A percentile compares a stretch with the other conserved stretches of the same genome.
These are phyloP conservation scores for Solen grandis DNA, from an alignment of 1,140 invertebrate species.

Conservation along the genomic window DNA sequence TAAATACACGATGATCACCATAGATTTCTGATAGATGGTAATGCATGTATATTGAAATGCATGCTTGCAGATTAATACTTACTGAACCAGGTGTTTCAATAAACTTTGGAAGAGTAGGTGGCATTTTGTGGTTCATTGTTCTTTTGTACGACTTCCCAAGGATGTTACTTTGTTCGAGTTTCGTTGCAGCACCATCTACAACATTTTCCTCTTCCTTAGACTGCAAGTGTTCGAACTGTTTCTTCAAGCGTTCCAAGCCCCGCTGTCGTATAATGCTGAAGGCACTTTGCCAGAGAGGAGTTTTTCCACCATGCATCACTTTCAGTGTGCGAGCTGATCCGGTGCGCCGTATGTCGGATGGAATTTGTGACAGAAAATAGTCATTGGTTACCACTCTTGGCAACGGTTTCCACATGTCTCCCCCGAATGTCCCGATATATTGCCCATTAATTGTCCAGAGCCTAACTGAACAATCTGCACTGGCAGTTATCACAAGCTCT, in stretches of 20 bases:
- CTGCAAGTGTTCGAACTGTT: slow-evolving; percentile 55
- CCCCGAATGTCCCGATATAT: slow-evolving; percentile 70
- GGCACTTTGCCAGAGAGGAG: slow-evolving; percentile 56
- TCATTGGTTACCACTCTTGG: slow-evolving; percentile 30
- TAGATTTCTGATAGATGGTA: too few relatives aligned
- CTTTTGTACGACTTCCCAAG: slow-evolving; percentile 68
- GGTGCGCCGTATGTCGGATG: slow-evolving; percentile 59
- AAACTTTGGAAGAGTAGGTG: slow-evolving; percentile 60
- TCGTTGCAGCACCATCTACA: not conserved
- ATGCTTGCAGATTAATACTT: too few relatives aligned
- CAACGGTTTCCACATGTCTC: slow-evolving; percentile 60
- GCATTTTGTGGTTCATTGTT: slow-evolving; percentile 61
- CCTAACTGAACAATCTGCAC: slow-evolving; percentile 85
- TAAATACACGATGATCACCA: too few relatives aligned
- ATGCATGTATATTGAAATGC: too few relatives aligned
- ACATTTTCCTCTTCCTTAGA: slow-evolving; percentile 10
- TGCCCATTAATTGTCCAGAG: slow-evolving; percentile 65
- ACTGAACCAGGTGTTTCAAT: slow-evolving; percentile 62
- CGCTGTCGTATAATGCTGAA: slow-evolving; percentile 45
- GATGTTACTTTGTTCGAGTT: slow-evolving; percentile 57
- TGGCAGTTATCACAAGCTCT: slow-evolving; percentile 81
- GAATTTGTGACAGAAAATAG: slow-evolving; percentile 51
- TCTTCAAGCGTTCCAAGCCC: slow-evolving; percentile 42
- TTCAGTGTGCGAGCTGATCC: slow-evolving; percentile 65
- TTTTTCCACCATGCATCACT: slow-evolving; percentile 63